Evolutionary conservation across 2,113 vertebrate species (phyloP), one percentile per base, ranked within the genome.

Genomic region (Megaceryle torquata): DNA sequence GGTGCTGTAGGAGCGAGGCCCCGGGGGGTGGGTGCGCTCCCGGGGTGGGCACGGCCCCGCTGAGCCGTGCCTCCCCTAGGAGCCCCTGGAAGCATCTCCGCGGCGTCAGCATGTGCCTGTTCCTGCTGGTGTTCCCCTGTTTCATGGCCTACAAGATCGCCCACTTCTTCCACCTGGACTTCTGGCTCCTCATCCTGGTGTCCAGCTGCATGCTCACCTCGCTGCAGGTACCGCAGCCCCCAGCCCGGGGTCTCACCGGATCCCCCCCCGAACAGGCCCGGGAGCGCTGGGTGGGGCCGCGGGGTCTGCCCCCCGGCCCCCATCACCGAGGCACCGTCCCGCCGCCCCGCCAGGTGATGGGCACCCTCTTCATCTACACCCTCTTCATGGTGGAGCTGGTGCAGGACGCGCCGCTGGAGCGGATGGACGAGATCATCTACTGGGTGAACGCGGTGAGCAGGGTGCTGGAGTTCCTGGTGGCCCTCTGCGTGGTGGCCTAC

Each of bases 181-280:
- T 99, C 96, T 99, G 99, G 99, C 98, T 99, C 53, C 98, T 99
- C 4, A 99, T 99, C 89, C 97, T 99, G 53, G 97, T 99, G n/a
- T 99, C 99, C 53, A 99, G 98, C 97, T 99, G 98, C 89, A 98
- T 98, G 97, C 97, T 99, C 33, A 99, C 98, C 11, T 99, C 99
- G 6, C 98, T 99, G 77, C 99, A 99, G 98, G 99, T 97, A 53
- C 19, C 10, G 56, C 56, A 20, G 8, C 53, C 8, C 35, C 19
- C 33, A 17, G 35, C 28, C 53, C 26, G 4, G 15, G 26, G 53
- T 25, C 11, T 51, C 50, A 15, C 24, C 13, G 13, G 51, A 51
- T 22, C 50, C 25, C 25, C 24, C 51, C 51, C 7, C 13, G 50
- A 22, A 44, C 44, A 15, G 57, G 33, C n/a, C 57, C 21, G 13